Evolutionary conservation across 2,113 vertebrate species (phyloP), one percentile per base, ranked within the genome.

Genomic region (Lophius piscatorius): DNA sequence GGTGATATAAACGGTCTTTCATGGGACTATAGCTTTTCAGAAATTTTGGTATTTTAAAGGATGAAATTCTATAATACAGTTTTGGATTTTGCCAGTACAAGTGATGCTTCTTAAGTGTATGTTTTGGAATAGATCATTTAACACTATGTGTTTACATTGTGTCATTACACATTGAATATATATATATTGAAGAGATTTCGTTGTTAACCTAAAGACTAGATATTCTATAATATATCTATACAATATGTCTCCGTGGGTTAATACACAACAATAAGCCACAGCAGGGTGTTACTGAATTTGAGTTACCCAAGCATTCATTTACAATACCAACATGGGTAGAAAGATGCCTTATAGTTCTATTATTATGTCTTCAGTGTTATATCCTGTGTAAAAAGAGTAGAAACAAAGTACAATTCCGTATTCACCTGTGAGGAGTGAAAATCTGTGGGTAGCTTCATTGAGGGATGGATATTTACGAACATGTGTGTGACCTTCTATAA

Each of bases 261-360:
- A 82, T 81, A 86, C 80, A 89, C 82, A 82, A 80, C 77, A 87
- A 87, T 86, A 88, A 87, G 84, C 65, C 79, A 66, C 60, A 58
- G 74, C 80, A 62, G 70, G 72, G 62, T 55, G 60, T 82, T 70
- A 78, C 79, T 83, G 75, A 52, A 67, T 78, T 82, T 63, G 41
- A 67, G 45, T 72, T 40, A 58, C 70, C 72, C 57, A 72, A 81
- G 71, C 62, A 63, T 75, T 78, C 67, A 75, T 83, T 82, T 88
- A 78, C 80, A 87, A 74, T 44, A 46, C 47, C 18, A 13, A 64
- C 35, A 78, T 72, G 66, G 76, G 80, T 88, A 87, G 46, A 87
- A 87, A 86, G 79, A 77, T 79, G 35, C 79, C 63, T 44, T 76
- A 85, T 58, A 68, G 59, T 68, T 73, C 41, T 73, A 45, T 78